Evolutionary conservation across 2,113 vertebrate species (phyloP), one percentile per base, ranked within the genome.

Genomic region (Brachyhypopomus gauderio): DNA sequence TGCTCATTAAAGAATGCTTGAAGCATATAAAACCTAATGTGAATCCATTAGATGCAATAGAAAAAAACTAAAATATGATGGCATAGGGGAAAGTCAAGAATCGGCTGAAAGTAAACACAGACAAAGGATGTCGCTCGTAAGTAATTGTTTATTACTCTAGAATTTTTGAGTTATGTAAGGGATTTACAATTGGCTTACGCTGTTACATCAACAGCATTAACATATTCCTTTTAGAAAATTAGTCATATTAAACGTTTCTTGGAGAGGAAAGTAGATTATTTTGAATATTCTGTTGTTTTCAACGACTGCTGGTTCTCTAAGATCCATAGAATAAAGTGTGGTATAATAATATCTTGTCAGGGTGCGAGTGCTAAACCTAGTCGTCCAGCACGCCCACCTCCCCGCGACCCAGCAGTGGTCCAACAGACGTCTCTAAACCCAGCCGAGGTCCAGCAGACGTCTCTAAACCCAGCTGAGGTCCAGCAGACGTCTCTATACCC

Each of bases 121-220:
- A 41, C 34, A 27, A 70, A 64, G 72, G 30, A 81, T 75, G 80
- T 81, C 63, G 6, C 63, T 58, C 4, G 80, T 81, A 55, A 75
- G 72, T 81, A 14, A 4, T 41, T 23, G 1, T 3, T 25, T 55
- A 16, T n/a, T 19, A 11, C 6, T 22, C 17, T 22, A 63, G 36
- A 25, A 19, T 45, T 8, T 78, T 7, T 11, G 36, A 25, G 19
- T 48, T 79, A 6, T n/a, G 25, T 22, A 30, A 5, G 17, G 41
- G 66, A 59, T 41, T 41, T 70, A 5, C 4, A 8, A 52, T 52
- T 14, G 45, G 45, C 14, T 52, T 52, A 14, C 12, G 12, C 8
- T 48, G 12, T 48, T 48, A 48, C 12, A 52, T 14, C 30, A 52
- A 52, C 45, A 52, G 45, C 2, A 52, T 52, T 52, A 52, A 52